phyloP scores from a whole-genome alignment of 2,888 invertebrate genomes.

The Malthinus seriepunctatus region DNA sequence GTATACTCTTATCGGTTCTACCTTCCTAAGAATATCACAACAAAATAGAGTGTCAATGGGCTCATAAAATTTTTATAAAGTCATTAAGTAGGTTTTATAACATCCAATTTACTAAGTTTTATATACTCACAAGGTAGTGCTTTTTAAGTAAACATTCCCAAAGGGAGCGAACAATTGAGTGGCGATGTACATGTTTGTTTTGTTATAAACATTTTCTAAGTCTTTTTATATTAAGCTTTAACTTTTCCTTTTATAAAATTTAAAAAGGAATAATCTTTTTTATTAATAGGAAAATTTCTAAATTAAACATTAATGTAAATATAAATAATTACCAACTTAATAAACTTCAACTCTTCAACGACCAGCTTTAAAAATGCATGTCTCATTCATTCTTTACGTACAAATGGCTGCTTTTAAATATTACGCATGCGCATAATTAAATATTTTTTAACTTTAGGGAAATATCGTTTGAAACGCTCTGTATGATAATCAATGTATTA shows the following conservation, averaged over 20 bases:
- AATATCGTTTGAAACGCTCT: no score
- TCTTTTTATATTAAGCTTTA: slow-evolving; percentile 17
- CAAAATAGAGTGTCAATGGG: slow-evolving; percentile 28
- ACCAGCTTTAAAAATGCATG: no score
- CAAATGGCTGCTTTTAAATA: no score
- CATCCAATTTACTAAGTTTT: slow-evolving; percentile 31
- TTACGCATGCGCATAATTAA: no score
- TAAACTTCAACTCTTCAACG: no score
- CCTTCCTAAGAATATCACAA: slow-evolving; percentile 17
- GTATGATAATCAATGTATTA: no score
- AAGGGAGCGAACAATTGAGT: slow-evolving; percentile 20
- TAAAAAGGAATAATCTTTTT: no score
- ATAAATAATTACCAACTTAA: no score
- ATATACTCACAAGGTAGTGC: slow-evolving; percentile 27
- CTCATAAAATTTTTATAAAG: slow-evolving; percentile 32
- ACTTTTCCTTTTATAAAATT: background rate
- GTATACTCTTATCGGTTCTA: slow-evolving; percentile 18
- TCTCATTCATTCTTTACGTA: no score
- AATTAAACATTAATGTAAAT: no score
- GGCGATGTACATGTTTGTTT: slow-evolving; percentile 16
- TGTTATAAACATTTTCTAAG: slow-evolving; percentile 18
- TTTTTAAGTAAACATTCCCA: slow-evolving; percentile 25
- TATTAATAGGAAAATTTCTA: no score
- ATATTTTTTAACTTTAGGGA: no score
- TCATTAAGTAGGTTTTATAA: slow-evolving; percentile 32